Percentiles rank a stretch among this genome's conserved stretches.
Conservation (phyloP, 2,888 invertebrate genomes). For the Alentia gelatinosa region DNA sequence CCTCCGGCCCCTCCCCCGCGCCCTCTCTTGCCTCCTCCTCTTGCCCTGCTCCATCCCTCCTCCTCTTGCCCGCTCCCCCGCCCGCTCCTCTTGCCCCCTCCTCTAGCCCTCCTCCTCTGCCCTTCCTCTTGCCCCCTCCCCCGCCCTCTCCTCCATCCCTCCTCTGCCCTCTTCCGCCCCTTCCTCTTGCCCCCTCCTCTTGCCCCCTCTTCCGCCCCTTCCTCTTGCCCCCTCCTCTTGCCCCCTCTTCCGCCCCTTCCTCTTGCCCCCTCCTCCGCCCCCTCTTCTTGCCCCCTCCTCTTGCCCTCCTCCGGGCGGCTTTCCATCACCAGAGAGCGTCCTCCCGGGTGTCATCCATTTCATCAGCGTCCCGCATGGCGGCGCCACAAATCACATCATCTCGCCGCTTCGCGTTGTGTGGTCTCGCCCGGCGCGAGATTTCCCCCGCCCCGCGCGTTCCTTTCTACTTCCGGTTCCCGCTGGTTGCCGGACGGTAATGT, state of each 20-base stretch:
- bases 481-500: background rate
- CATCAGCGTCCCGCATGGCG: background rate
- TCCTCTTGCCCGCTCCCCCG: no score
- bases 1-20: no score
- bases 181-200: background rate
- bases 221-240: background rate
- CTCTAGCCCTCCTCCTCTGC: no score
- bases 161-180: background rate
- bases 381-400: background rate
- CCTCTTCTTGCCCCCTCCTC: background rate
- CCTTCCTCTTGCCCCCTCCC: no score
- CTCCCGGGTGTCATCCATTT: slow-evolving; percentile 20
- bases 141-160: background rate
- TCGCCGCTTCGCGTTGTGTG: background rate
- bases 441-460: background rate
- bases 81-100: no score
- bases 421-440: background rate
- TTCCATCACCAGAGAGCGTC: background rate
- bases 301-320: background rate
- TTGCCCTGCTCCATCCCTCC: no score
- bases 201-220: background rate
- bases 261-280: background rate
- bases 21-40: no score
- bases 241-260: background rate
- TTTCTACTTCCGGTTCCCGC: background rate